Evolutionary conservation across 2,888 invertebrate genomes (phyloP), one percentile per base, ranked within the genome.

Genomic region (Hofmannophila pseudospretella): DNA sequence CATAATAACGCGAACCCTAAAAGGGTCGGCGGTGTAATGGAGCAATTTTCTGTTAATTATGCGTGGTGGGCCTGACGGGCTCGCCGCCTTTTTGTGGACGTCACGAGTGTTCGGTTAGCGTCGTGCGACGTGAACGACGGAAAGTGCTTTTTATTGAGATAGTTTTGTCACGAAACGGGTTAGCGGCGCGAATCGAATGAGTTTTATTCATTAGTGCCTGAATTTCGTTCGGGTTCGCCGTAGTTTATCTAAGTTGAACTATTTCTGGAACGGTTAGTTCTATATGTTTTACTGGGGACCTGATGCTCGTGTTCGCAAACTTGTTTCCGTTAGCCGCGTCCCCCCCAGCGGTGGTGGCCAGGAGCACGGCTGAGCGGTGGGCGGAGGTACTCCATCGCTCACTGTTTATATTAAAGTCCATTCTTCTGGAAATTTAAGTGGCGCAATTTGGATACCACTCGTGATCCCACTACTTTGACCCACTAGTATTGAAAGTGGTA

Each of bases 31-130:
- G 45, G 51, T 62, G 58, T 67, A 73, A 73, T 71, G 67, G 69
- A 63, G 54, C 72, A 60, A 67, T 71, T 61, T 67, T 54, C 56
- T 62, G 70, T 71, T 75, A 75, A 75, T 75, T 74, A 71, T 67
- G 59, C 53, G 49, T 46, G 47, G 29, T 29, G 38, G 42, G 42
- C 30, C 34, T 32, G 32, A 27, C 36, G 29, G 38, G 32, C 36
- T 39, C 42, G 44, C 39, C 45, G 31, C 37, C 38, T 45, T 49
- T 49, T 44, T 41, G 38, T 36, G 4, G 19, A 34, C 39, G 43
- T 39, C 38, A 33, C 35, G 14, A 32, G 40, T 36, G 34, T 41
- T 47, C 44, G 42, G 32, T 11, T 11, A 20, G 32, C 22, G 22
- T 32, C 12, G 9, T 34, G 26, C 10, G 16, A 8, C 1, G 12